Base-by-base conservation (phyloP, 1,140 invertebrate genomes). In the Lutraria rhynchaena region DNA sequence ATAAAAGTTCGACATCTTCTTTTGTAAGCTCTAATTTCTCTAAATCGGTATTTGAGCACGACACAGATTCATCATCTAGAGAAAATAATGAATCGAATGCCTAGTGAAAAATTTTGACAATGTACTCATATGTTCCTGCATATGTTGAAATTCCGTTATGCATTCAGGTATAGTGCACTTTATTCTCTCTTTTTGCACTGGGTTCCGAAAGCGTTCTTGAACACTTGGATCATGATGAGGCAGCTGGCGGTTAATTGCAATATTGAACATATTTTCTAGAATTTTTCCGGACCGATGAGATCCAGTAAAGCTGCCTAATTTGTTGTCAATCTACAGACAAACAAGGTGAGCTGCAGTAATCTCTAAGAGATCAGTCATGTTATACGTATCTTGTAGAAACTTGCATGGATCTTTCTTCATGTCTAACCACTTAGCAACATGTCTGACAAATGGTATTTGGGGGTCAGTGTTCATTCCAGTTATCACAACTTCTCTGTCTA, bases 281-380 rank as follows among this genome's bases (percentile, higher is more conserved):
- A 19, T 60, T 15, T 60, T 60, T 13, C 11, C 57, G 15, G 33
- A 60, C 37, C 33, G 29, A 15, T 60, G 29, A 24, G 57, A 60
- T 2, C 33, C 19, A 35, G 57, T 35, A 29, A 60, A 35, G 1
- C n/a, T 2, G 17, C 29, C 19, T 35, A 60, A 19, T 19, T 60
- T 35, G 7, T 24, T 33, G 37, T 60, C 57, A 33, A 60, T 35
- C 57, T 33, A 60, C 3, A 60, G 57, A 35, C 57, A 60, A 35
- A 60, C 22, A 17, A 60, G 57, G 37, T 60, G 57, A 2, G 57
- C 37, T 24, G 57, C 37, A 33, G 37, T 33, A 35, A 60, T 19
- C 33, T 60, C n/a, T 33, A 60, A 60, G 13, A 60, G 57, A 35
- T 60, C 57, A 1, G 33, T 33, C 11, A 60, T 13, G 4, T 60